Conservation (phyloP, 2,888 invertebrate species). For the Willowsia nigromaculata region DNA sequence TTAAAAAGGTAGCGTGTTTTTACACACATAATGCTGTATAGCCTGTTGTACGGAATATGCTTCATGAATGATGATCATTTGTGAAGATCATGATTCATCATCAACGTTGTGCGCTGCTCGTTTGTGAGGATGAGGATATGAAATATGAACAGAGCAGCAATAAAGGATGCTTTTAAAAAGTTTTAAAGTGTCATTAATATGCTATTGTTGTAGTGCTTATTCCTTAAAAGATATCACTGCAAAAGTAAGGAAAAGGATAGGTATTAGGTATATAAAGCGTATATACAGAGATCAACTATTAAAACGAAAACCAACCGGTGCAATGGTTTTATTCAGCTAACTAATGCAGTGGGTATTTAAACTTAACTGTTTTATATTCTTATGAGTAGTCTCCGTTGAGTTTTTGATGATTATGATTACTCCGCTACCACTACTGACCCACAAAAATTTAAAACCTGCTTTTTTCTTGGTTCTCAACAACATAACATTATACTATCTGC, state of each 20-base stretch:
- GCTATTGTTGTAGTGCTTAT: background rate
- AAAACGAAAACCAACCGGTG: too few species aligned
- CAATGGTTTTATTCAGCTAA: too few species aligned
- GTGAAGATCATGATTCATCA: background rate
- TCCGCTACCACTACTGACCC: constrained; percentile 13
- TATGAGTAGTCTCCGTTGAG: background rate
- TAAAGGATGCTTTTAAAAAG: constrained; percentile 4
- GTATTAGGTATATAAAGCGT: background rate
- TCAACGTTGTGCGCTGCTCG: too few species aligned
- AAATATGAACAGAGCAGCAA: background rate
- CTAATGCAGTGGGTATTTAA: background rate
- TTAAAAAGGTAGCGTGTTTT: background rate
- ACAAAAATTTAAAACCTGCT: constrained; percentile 62
- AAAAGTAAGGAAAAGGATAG: background rate
- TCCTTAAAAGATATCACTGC: constrained; percentile 4
- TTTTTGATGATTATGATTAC: background rate
- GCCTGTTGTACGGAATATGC: too few species aligned
- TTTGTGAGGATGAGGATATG: background rate
- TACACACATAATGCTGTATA: background rate
- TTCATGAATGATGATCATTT: background rate
- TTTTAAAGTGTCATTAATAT: constrained; percentile 37
- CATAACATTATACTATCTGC: background rate
- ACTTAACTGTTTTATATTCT: background rate
- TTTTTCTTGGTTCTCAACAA: constrained; percentile 2
- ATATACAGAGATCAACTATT: too few species aligned